Percentiles rank a stretch among this genome's conserved stretches.
Conservation (phyloP, 2,113 vertebrate species). For the Calonectris borealis region DNA sequence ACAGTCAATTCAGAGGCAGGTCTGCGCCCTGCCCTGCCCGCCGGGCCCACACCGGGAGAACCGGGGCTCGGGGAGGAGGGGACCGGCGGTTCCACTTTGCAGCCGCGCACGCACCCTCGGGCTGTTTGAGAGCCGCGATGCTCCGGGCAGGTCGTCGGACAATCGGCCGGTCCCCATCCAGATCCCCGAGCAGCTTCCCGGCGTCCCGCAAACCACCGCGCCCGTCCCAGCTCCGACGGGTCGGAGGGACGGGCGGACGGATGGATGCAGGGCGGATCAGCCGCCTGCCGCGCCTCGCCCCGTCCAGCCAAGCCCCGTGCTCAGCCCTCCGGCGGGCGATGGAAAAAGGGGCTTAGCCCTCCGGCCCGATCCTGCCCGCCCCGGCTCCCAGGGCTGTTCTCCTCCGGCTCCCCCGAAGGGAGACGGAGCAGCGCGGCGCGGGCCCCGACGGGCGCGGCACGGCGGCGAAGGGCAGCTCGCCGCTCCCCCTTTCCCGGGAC, state of each 20-base stretch:
- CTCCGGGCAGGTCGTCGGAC: background rate
- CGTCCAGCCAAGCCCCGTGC: background rate
- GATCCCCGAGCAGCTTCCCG: background rate
- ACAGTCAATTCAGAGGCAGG: background rate
- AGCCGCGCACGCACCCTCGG: background rate
- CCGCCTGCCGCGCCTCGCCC: background rate
- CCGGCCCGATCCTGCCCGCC: background rate
- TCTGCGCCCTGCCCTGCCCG: background rate
- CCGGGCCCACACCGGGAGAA: background rate
- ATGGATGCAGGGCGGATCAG: background rate
- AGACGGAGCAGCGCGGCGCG: no score
- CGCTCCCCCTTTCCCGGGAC: background rate
- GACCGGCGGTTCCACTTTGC: background rate
- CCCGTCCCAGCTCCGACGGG: background rate
- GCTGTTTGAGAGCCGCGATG: background rate
- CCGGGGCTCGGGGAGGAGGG: background rate
- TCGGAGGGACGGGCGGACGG: fast-evolving
- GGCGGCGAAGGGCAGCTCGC: background rate
- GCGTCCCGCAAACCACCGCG: background rate
- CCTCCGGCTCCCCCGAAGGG: background rate
- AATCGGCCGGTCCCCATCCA: background rate
- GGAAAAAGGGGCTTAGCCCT: no score
- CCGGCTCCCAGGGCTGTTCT: background rate
- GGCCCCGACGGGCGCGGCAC: no score
- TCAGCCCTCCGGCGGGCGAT: no score